phyloP scores from a whole-genome alignment of 2,888 invertebrate genomes.

The Tanaodytes sp. region DNA sequence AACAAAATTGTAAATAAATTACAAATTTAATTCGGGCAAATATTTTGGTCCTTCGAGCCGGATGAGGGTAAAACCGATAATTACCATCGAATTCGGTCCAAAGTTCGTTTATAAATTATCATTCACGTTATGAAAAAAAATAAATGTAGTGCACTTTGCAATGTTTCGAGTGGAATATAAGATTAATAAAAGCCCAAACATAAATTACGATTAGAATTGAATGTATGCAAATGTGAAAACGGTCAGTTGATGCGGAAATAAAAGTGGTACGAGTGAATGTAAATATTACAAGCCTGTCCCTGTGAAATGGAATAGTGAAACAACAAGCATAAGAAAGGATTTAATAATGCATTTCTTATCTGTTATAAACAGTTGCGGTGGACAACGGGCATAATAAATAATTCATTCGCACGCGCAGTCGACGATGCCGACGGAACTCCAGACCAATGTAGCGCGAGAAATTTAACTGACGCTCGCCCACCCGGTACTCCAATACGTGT shows the following conservation, averaged over 20 bases:
- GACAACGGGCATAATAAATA: constrained; percentile 51
- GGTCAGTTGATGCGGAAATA: neutral
- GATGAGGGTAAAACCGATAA: too few relatives aligned
- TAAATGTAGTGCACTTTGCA: too few relatives aligned
- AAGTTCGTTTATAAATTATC: too few relatives aligned
- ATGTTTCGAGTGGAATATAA: too few relatives aligned
- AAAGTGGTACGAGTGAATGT: constrained; percentile 1
- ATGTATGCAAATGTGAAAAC: too few relatives aligned
- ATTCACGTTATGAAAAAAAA: too few relatives aligned
- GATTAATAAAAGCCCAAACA: too few relatives aligned
- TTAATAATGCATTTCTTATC: constrained; percentile 52
- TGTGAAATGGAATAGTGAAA: constrained; percentile 37
- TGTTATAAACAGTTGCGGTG: constrained; percentile 51
- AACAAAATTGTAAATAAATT: too few relatives aligned
- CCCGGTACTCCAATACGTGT: constrained; percentile 54
- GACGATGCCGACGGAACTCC: constrained; percentile 39
- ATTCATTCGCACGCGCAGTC: constrained; percentile 49
- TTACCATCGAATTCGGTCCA: too few relatives aligned
- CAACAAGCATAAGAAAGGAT: constrained; percentile 31
- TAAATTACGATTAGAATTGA: too few relatives aligned
- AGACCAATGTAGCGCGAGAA: constrained; percentile 53
- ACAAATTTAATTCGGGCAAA: too few relatives aligned
- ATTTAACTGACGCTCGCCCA: constrained; percentile 55
- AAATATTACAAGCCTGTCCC: constrained; percentile 30
- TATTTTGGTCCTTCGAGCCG: too few relatives aligned